Evolutionary conservation across 2,113 vertebrate genomes (phyloP).

Genomic region (Onychostoma macrolepis): DNA sequence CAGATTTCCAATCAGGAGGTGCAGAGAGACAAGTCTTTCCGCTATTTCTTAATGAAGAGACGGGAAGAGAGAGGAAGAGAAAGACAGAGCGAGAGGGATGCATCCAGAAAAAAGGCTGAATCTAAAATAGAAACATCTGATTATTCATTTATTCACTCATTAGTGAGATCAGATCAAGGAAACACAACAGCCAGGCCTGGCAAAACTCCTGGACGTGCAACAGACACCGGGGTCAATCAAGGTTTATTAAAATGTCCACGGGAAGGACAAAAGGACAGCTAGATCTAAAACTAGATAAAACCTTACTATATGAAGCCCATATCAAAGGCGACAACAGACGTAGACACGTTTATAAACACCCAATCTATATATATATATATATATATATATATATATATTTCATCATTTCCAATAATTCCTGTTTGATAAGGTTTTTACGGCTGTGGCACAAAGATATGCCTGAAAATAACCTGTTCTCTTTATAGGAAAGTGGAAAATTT

Average conservation of each 20-base stretch:
- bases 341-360: background rate
- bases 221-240: slow-evolving; percentile 36
- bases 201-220: slow-evolving; percentile 10
- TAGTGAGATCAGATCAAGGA: slow-evolving; percentile 34
- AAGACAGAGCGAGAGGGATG: background rate
- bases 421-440: background rate
- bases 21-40: slow-evolving; percentile 32
- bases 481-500: background rate
- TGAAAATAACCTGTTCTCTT: background rate
- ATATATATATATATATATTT: slow-evolving; percentile 1
- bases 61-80: slow-evolving; percentile 3
- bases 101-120: slow-evolving; percentile 35
- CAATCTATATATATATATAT: background rate
- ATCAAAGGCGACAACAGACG: background rate
- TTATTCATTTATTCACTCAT: slow-evolving; percentile 57
- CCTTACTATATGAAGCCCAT: background rate
- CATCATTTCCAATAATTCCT: background rate
- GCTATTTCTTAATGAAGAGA: background rate
- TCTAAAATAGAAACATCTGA: slow-evolving; percentile 39
- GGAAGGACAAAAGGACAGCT: slow-evolving; percentile 47
- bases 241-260: slow-evolving; percentile 46
- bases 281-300: slow-evolving; percentile 7
- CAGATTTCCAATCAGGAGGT: slow-evolving; percentile 49
- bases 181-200: slow-evolving; percentile 3
- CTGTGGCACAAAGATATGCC: background rate